Evolutionary conservation across 2,113 vertebrate species (phyloP).

Genomic region (Chauna torquata): DNA sequence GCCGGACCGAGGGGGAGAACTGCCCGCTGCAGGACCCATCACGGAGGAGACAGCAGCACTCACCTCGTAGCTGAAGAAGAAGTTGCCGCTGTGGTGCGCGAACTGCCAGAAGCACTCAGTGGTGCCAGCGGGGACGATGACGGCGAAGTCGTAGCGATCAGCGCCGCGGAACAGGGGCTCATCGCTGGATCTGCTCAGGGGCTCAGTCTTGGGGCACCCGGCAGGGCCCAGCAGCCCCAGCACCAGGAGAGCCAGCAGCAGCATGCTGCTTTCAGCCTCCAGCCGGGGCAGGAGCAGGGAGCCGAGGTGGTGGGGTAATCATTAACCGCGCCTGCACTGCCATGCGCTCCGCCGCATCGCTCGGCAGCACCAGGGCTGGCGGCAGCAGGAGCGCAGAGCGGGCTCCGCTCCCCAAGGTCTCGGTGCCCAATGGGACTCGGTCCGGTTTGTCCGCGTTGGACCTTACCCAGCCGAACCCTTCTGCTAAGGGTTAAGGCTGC

Average conservation of each 20-base stretch:
- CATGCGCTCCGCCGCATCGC: neutral
- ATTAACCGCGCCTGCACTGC: slow-evolving; percentile 64
- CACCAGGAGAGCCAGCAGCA: neutral
- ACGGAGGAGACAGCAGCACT: neutral
- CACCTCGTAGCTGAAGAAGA: slow-evolving; percentile 93
- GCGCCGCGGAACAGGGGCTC: slow-evolving; percentile 80
- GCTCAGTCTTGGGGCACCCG: slow-evolving; percentile 65
- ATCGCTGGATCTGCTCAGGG: slow-evolving; percentile 35
- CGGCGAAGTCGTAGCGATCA: slow-evolving; percentile 87
- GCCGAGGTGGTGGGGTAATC: slow-evolving; percentile 4
- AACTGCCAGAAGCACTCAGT: slow-evolving; percentile 94
- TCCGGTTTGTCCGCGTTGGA: accelerated
- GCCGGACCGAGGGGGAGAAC: accelerated
- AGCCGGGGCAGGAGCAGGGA: neutral
- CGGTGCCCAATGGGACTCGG: accelerated
- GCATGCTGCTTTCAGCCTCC: slow-evolving; percentile 27
- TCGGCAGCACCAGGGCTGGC: neutral
- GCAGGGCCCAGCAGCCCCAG: slow-evolving; percentile 7
- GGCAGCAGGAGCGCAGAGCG: accelerated
- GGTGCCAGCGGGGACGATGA: slow-evolving; percentile 74
- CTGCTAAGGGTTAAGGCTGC: neutral
- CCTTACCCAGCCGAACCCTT: neutral
- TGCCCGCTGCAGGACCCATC: accelerated
- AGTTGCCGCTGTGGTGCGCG: slow-evolving; percentile 80
- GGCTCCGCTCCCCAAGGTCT: neutral